Base-by-base conservation (phyloP, 2,888 invertebrate species). In the Drosophila nr. medialis region DNA sequence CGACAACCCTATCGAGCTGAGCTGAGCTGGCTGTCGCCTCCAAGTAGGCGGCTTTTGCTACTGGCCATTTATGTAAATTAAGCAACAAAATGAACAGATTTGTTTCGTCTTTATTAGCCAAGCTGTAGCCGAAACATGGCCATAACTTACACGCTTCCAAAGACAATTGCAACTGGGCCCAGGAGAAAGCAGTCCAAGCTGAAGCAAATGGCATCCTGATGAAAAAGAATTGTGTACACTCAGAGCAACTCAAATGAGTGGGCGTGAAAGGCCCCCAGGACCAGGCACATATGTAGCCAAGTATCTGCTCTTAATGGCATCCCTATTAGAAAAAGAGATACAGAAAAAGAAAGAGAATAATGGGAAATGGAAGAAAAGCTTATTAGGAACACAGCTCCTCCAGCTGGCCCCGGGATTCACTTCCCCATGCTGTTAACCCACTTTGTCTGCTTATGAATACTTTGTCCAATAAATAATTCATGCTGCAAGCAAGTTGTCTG, bases 11-110 rank as follows among this genome's bases (percentile, higher is more conserved):
- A 68, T 76, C 80, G 51, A 62, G 69, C 38, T 59, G 18, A 54
- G 13, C 34, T 27, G 24, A 54, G 15, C 34, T 27, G n/a, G 48
- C 53, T 55, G 40, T 27, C 21, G 13, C 18, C 58, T 55, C 45
- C 64, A 50, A 53, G 62, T 66, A 66, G 75, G 60, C 70, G 42
- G 32, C 55, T 56, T 53, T 49, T 53, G 64, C 75, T 70, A 60
- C 51, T 58, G 72, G 79, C 77, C 90, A 87, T 87, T 90, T 88
- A 88, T 90, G 90, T 89, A 90, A 90, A 87, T 87, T 90, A 88
- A 87, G 81, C 86, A 81, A 54, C 81, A 66, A 81, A 87, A 85
- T 85, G 83, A 74, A 79, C 76, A 90, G 90, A 87, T 87, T 87
- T 87, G 83, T 87, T 90, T 90, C 56, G 67, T 83, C 72, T 89